Percentiles rank a stretch among this genome's conserved stretches.
These are phyloP conservation scores for Xylota sylvarum DNA, from an alignment of 2,888 invertebrate genomes.

Conservation along the genomic window DNA sequence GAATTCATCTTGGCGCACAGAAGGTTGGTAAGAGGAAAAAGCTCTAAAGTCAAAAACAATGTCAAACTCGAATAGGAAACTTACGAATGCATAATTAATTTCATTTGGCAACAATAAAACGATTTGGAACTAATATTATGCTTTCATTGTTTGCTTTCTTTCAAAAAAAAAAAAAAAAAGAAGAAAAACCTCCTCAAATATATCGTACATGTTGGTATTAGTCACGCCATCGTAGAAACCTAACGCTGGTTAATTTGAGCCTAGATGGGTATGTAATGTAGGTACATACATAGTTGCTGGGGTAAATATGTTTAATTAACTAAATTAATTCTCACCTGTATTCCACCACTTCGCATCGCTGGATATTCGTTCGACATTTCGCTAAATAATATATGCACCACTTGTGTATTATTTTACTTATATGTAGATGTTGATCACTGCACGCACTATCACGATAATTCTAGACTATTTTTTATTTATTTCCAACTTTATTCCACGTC, in stretches of 20 bases:
- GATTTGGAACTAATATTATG: not conserved
- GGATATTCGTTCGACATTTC: slow-evolving; percentile 50
- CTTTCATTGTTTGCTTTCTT: slow-evolving; percentile 14
- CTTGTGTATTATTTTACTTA: not conserved
- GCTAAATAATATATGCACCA: not conserved
- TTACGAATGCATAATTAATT: slow-evolving; percentile 20
- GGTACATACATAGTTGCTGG: not conserved
- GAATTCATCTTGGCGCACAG: not conserved
- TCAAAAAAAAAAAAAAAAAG: not conserved
- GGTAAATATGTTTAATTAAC: not conserved
- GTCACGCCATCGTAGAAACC: slow-evolving; percentile 13
- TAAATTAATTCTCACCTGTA: slow-evolving; percentile 54
- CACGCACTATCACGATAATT: slow-evolving; percentile 26
- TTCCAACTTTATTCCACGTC: not conserved
- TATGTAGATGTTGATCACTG: not conserved
- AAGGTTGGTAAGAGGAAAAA: not conserved
- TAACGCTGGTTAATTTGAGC: too few relatives aligned
- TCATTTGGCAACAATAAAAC: not conserved
- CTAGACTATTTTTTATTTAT: not conserved
- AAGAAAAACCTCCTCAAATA: not conserved
- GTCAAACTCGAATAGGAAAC: not conserved
- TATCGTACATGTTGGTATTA: not conserved
- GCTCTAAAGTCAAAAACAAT: not conserved
- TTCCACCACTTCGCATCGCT: slow-evolving; percentile 22
- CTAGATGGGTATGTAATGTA: not conserved